Evolutionary conservation across 2,888 invertebrate species (phyloP), one percentile per base, ranked within the genome.

Genomic region (Flexamia atlantica): DNA sequence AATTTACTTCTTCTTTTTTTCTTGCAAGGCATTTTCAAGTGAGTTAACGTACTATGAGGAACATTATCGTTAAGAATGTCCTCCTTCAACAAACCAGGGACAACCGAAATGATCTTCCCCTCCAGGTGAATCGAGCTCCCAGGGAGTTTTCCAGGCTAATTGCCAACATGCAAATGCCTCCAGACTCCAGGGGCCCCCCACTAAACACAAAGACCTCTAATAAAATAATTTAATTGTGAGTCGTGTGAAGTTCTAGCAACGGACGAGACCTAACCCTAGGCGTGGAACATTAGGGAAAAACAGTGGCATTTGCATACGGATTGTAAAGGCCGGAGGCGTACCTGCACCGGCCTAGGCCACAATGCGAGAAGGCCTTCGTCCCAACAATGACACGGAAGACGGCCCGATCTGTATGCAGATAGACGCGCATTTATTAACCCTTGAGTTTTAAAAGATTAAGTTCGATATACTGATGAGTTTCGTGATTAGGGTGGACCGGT

Each of bases 141-240:
- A 25, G 46, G 46, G 76, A 14, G 4, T 17, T 17, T 28, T 42
- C 23, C 12, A 3, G 17, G 46, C 36, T 76, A 76, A 76, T 76
- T 76, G 76, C 50, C 17, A 50, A 72, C 40, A 76, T 76, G 76
- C 76, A 76, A 76, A 76, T 76, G 5, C 14, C 9, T 17, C 9
- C 46, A 42, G 5, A 1, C 9, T 17, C 9, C 46, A 42, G 42
- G 28, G 50, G 76, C 28, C 76, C 76, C 76, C 76, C 28, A 28
- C 42, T 28, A 46, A 72, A 76, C 76, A 82, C 82, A 82, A 82
- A 82, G 70, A 68, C 68, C 70, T 70, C 25, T 82, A 82, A 82
- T 82, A 82, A 82, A 82, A 82, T 82, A 50, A 82, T 82, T 82
- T 82, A 82, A 82, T 82, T 82, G 82, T 82, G 36, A 82, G 46